phyloP scores from a whole-genome alignment of 2,113 vertebrate genomes.

The Otolemur garnettii region DNA sequence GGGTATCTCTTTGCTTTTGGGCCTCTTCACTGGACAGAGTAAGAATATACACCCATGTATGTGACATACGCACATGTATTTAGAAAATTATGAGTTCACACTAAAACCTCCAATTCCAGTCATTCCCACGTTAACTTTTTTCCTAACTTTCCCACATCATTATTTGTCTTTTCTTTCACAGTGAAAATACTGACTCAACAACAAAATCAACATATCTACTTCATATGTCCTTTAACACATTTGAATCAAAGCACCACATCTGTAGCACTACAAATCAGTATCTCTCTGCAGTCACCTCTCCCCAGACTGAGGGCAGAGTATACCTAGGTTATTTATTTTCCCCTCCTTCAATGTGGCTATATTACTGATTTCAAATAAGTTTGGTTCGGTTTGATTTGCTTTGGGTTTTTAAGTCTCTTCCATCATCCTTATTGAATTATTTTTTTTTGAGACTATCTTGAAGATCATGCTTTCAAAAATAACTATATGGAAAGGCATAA shows the following conservation, averaged over 20 bases:
- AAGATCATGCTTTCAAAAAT: background rate
- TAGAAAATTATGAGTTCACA: background rate
- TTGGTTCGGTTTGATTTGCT: background rate
- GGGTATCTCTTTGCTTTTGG: background rate
- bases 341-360: background rate
- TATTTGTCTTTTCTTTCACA: background rate
- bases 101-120: background rate
- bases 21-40: background rate
- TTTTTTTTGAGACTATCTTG: background rate
- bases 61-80: background rate
- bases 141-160: background rate
- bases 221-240: background rate
- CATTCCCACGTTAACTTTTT: background rate
- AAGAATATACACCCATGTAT: background rate
- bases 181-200: background rate
- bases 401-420: background rate
- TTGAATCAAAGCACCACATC: background rate
- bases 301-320: background rate
- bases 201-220: background rate
- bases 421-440: background rate
- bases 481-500: background rate
- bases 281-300: background rate
- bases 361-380: background rate
- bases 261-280: background rate
- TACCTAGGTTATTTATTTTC: background rate